Conservation (phyloP, 2,113 vertebrate genomes). For the Paraplagusia blochii region DNA sequence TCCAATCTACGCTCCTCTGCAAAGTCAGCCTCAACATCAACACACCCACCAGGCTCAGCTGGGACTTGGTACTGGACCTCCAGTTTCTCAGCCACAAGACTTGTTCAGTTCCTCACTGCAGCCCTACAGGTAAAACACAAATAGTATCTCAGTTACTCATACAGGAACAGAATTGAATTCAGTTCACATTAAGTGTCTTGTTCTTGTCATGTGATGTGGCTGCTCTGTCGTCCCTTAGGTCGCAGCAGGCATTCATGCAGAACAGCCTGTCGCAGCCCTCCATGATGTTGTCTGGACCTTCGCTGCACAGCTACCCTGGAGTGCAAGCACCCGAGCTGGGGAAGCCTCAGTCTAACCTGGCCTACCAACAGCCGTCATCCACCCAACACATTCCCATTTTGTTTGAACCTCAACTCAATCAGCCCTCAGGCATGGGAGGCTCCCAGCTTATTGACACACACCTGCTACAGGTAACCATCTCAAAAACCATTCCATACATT, state of each 20-base stretch:
- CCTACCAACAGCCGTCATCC: slow-evolving; percentile 94
- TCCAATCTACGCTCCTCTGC: slow-evolving; percentile 93
- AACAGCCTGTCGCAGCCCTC: slow-evolving; percentile 93
- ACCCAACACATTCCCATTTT: slow-evolving; percentile 96
- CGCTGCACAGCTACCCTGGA: slow-evolving; percentile 91
- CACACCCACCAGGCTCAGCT: slow-evolving; percentile 85
- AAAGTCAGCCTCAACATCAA: slow-evolving; percentile 88
- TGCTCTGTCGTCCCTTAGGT: slow-evolving; percentile 70
- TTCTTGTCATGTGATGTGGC: neutral
- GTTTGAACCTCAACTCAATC: slow-evolving; percentile 92
- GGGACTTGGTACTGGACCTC: slow-evolving; percentile 84
- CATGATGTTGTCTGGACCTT: slow-evolving; percentile 91
- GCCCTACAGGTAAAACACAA: slow-evolving; percentile 83
- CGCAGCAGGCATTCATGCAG: slow-evolving; percentile 97
- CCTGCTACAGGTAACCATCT: slow-evolving; percentile 84
- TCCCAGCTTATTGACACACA: slow-evolving; percentile 97
- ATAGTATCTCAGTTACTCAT: neutral
- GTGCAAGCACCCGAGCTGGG: slow-evolving; percentile 92
- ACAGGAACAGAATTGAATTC: too few relatives aligned
- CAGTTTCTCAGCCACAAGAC: slow-evolving; percentile 95
- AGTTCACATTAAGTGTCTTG: rapidly evolving
- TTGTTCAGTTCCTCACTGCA: slow-evolving; percentile 92
- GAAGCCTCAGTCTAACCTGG: slow-evolving; percentile 91
- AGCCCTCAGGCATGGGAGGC: slow-evolving; percentile 90
- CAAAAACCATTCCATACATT: neutral